Evolutionary conservation across 2,113 vertebrate species (phyloP), one percentile per base, ranked within the genome.

Genomic region (Dendrocopos noguchii): DNA sequence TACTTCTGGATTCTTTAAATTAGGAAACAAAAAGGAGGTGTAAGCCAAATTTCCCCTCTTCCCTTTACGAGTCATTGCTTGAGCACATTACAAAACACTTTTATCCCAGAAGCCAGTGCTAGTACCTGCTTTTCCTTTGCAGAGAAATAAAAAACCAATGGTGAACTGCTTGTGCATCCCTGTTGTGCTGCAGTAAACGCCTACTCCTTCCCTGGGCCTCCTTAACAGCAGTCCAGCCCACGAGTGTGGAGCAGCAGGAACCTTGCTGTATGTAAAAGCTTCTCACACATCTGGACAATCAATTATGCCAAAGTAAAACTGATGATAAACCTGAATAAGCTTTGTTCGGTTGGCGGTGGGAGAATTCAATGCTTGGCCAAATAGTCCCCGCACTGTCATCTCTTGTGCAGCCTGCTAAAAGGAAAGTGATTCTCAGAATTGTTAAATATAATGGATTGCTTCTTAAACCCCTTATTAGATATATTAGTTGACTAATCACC

Each of bases 401-500:
- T 66, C 82, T 64, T 7, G 11, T 18, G 17, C 28, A 22, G 74
- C 0, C 0, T 46, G 14, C 89, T 24, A 4, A 71, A 88, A 75
- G 56, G 59, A 55, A 95, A 93, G 78, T 57, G 21, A 77, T 27
- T 71, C 93, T 93, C 71, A 64, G 89, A 93, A 87, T 46, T 94
- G 89, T 92, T 93, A 91, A 92, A 91, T 53, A 64, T 82, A 91
- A 91, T 72, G 86, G 89, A 82, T 94, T 81, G 84, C 84, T 91
- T 53, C 89, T 87, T 91, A 93, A 92, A 80, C 31, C 78, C 78
- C 60, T 80, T 87, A 87, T 89, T 94, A 85, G 81, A 65, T 61
- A 71, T 33, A 83, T 90, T 89, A 92, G 84, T 85, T 95, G 88
- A 91, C 71, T 89, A 92, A 96, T 94, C 87, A 88, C 90, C 94